Evolutionary conservation across 2,113 vertebrate species (phyloP), one percentile per base, ranked within the genome.

Genomic region (Climacteris rufus): DNA sequence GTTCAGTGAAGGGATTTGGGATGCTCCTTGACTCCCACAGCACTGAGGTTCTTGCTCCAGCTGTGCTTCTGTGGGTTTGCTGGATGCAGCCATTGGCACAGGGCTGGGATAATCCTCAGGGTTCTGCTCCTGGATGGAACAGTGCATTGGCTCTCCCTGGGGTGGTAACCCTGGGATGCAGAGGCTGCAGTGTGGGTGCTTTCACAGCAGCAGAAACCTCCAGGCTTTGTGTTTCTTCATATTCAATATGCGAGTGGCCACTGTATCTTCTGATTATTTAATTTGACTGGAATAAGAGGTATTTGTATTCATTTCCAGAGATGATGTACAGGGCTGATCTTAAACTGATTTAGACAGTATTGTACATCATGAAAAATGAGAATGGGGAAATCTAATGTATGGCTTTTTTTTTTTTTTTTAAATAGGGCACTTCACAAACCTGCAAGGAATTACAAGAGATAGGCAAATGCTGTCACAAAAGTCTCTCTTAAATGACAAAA

Each of bases 301-400:
- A 95, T 97, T 97, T 96, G 91, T 96, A 96, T 96, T 97, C 90
- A 91, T 97, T 96, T 94, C 70, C 87, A 96, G 94, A 79, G 78
- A 94, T 94, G 95, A 95, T 96, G 82, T 83, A 95, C 81, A 93
- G 83, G 84, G 53, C 80, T 89, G 90, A 96, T 94, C 89, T 95
- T 92, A 97, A 97, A 94, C 93, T 91, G 93, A 92, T 93, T 93
- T 85, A 92, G 94, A 94, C 65, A 90, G 93, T 78, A 91, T 77
- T 96, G 95, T 93, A 95, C 84, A 96, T 94, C 96, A 97, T 90
- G 94, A 93, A 93, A 97, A 96, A 96, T 92, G 94, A 95, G 94
- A 95, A 93, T 49, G 60, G 92, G 88, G 82, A 94, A 90, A 92
- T 90, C 71, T 94, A 94, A 93, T 57, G 78, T 89, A 83, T 69